Base-by-base conservation (phyloP, 2,888 invertebrate genomes). In the Napeogenes inachia region DNA sequence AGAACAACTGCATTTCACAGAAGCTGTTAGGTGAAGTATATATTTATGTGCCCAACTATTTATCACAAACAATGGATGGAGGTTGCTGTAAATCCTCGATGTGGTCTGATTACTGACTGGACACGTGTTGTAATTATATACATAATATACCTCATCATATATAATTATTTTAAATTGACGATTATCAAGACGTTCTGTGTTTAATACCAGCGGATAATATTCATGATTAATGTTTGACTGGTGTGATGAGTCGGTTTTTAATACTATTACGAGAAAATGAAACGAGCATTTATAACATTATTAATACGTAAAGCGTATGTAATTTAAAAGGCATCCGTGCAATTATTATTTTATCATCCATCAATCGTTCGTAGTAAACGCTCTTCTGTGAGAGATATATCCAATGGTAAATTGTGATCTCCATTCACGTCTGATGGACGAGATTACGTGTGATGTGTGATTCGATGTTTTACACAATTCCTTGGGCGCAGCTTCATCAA, bases 1-100 rank as follows among this genome's bases (percentile, higher is more conserved):
- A 65, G 72, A 79, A 83, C 82, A 82, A 38, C 84, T 84, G 73
- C 73, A 69, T 69, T 85, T 85, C 82, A 75, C 79, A 79, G 85
- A 85, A 84, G 64, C 72, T 59, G 67, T 75, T 73, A 73, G 77
- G 76, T 12, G 81, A 81, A 85, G 82, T 84, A 84, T 84, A 77
- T 80, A 78, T 78, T 79, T 74, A 13, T 30, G 35, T 42, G 38
- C 46, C 55, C 54, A 32, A n/a, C 12, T 82, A 82, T 83, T 81
- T 75, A 78, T 73, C 70, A 69, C 76, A 75, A 78, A 78, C 78
- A 79, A 78, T 73, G 72, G 73, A 69, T 73, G 66, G 63, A 63
- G 10, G 50, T 30, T 21, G 50, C 10, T 12, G 75, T 75, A 68
- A 75, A 75, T 73, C 75, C 77, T 50, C 76, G 76, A 81, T 82